Percentiles rank a stretch among this genome's conserved stretches.
Evolutionary conservation across 2,113 vertebrate genomes (phyloP).

Genomic region (Electrona antarctica): DNA sequence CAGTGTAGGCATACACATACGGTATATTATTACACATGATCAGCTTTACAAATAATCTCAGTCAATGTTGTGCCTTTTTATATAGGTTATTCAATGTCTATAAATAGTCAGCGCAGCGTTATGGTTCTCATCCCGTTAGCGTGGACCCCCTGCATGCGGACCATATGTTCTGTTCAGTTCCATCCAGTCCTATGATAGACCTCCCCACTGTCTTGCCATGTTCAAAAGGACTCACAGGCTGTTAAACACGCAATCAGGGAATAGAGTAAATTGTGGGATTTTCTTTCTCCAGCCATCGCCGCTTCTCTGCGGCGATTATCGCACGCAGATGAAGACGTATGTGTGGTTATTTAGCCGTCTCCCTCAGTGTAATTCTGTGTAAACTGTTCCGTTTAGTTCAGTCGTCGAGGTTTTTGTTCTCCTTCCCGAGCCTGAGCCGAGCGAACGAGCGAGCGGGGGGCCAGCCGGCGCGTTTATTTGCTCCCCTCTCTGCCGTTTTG

Average conservation of each 20-base stretch:
- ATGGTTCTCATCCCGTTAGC: conserved; percentile 37
- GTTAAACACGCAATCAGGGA: conserved; percentile 89
- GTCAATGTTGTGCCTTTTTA: conserved; percentile 34
- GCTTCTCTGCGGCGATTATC: conserved; percentile 85
- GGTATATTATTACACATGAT: too few species aligned
- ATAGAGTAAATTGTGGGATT: conserved; percentile 93
- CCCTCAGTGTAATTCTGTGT: conserved; percentile 67
- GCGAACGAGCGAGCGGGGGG: conserved; percentile 29
- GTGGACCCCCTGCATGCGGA: conserved; percentile 61
- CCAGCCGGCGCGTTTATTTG: conserved; percentile 61
- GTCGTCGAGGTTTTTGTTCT: conserved; percentile 55
- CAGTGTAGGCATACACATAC: too few species aligned
- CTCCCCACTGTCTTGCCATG: conserved; percentile 59
- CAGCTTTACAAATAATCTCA: conserved; percentile 49
- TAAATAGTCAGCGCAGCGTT: conserved; percentile 47
- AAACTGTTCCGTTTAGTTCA: conserved; percentile 70
- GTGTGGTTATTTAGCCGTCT: conserved; percentile 79
- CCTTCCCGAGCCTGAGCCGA: conserved; percentile 49
- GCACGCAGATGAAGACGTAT: conserved; percentile 79
- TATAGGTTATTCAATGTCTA: conserved; percentile 43
- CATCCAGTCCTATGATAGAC: conserved; percentile 54
- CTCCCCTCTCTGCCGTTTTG: conserved; percentile 63
- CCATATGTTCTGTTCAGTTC: conserved; percentile 68
- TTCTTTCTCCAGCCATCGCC: conserved; percentile 73
- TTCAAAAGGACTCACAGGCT: conserved; percentile 68